These are phyloP conservation scores for Crypturellus tataupa DNA, from an alignment of 2,797 vertebrate genomes.

Conservation along the genomic window DNA sequence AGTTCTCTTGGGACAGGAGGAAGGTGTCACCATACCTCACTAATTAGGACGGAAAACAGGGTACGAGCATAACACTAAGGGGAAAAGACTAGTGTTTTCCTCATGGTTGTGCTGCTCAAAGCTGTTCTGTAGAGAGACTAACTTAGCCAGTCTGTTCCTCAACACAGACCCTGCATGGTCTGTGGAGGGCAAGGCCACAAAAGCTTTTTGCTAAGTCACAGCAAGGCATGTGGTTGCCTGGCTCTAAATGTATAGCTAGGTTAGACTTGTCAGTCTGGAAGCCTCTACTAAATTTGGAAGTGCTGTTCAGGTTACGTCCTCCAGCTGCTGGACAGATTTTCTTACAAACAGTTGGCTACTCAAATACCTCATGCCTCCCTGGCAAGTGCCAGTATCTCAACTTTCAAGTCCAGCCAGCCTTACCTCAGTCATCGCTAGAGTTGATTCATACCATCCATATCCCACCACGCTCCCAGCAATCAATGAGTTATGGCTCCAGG, in stretches of 20 bases:
- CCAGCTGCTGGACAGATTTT: constrained; percentile 68
- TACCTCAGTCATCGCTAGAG: constrained; percentile 1
- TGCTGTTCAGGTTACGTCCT: constrained; percentile 46
- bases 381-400: constrained; percentile 21
- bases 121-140: background rate
- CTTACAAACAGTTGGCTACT: constrained; percentile 70
- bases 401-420: constrained; percentile 50
- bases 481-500: constrained; percentile 44
- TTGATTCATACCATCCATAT: constrained; percentile 52
- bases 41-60: background rate
- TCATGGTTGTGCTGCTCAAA: background rate
- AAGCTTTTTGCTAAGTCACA: background rate
- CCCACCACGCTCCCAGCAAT: background rate
- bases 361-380: constrained; percentile 37
- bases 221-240: background rate
- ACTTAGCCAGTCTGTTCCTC: background rate
- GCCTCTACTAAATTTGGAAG: constrained; percentile 48
- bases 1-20: background rate
- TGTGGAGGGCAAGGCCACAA: background rate
- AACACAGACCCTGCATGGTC: accelerated
- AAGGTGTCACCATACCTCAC: background rate
- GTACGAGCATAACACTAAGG: background rate
- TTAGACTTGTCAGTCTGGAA: constrained; percentile 12
- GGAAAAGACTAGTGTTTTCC: background rate
- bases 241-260: background rate